Percentiles rank a stretch among this genome's conserved stretches.
Conservation (phyloP, 1,140 invertebrate species). For the Drosophila hydei region DNA sequence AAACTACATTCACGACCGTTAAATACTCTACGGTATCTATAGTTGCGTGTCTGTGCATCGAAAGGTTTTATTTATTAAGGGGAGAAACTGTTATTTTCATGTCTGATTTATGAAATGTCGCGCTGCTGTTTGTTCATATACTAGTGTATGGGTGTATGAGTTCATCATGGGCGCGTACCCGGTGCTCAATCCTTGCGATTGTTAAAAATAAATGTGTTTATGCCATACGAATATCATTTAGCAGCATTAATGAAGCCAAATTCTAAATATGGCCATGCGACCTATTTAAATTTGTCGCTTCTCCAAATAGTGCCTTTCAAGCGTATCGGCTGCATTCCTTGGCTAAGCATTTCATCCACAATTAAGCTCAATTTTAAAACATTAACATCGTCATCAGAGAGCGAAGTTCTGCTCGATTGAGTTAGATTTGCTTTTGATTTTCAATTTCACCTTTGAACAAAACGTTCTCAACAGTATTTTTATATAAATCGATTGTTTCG, state of each 20-base stretch:
- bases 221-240: conserved; percentile 49
- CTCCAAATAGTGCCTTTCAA: conserved; percentile 23
- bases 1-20: conserved; percentile 19
- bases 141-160: conserved; percentile 33
- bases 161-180: conserved; percentile 46
- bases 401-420: conserved; percentile 48
- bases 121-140: neutral
- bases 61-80: neutral
- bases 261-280: conserved; percentile 71
- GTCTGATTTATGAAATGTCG: conserved; percentile 26
- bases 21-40: conserved; percentile 24
- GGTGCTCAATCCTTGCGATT: conserved; percentile 35
- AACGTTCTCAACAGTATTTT: conserved; percentile 5
- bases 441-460: conserved; percentile 19
- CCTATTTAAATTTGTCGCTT: conserved; percentile 68
- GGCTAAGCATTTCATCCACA: conserved; percentile 51
- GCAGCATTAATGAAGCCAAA: conserved; percentile 31
- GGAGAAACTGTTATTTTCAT: conserved; percentile 5
- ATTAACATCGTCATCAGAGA: conserved; percentile 49
- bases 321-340: conserved; percentile 53
- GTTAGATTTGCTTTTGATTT: conserved; percentile 33
- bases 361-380: conserved; percentile 74
- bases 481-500: conserved; percentile 24
- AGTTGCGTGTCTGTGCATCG: conserved; percentile 2
- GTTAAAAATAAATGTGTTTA: conserved; percentile 57